phyloP scores from a whole-genome alignment of 2,888 invertebrate genomes.

The Stenchaetothrips biformis region DNA sequence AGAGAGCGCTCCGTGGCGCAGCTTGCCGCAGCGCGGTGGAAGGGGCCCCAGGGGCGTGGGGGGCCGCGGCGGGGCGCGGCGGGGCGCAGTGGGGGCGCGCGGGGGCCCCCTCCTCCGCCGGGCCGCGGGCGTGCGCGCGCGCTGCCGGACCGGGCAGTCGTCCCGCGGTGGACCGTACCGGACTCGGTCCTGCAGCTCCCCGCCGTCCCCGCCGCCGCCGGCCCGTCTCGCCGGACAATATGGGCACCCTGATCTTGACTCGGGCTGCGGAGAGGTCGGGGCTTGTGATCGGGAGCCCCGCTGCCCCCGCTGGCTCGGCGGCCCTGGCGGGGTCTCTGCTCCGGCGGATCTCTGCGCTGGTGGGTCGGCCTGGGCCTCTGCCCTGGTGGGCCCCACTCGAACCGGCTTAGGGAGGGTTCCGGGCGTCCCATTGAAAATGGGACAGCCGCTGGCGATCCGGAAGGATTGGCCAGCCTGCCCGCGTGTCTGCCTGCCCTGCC shows the following conservation, averaged over 20 bases:
- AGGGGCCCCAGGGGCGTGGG: background rate
- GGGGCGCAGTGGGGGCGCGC: background rate
- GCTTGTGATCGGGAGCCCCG: background rate
- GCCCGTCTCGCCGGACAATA: background rate
- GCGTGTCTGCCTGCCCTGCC: background rate
- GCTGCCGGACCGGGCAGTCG: background rate
- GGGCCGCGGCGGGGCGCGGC: background rate
- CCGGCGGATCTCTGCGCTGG: background rate
- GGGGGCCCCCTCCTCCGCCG: background rate
- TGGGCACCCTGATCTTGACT: too few species aligned
- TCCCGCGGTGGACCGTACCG: conserved; percentile 2
- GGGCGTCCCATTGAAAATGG: background rate
- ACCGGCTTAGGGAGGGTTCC: background rate
- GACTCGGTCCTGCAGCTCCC: background rate
- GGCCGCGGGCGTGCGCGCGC: conserved; percentile 7
- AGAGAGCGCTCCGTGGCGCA: background rate
- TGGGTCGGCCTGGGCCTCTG: background rate
- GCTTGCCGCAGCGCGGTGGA: background rate
- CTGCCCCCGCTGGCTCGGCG: background rate
- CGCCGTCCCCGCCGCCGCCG: background rate
- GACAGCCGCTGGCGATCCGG: background rate
- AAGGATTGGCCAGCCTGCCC: background rate
- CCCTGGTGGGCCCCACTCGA: background rate
- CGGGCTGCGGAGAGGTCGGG: too few species aligned
- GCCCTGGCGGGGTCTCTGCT: background rate